A percentile compares a stretch with the other conserved stretches of the same genome.
phyloP scores from a whole-genome alignment of 2,888 invertebrate genomes.

The Masnerella sp. region DNA sequence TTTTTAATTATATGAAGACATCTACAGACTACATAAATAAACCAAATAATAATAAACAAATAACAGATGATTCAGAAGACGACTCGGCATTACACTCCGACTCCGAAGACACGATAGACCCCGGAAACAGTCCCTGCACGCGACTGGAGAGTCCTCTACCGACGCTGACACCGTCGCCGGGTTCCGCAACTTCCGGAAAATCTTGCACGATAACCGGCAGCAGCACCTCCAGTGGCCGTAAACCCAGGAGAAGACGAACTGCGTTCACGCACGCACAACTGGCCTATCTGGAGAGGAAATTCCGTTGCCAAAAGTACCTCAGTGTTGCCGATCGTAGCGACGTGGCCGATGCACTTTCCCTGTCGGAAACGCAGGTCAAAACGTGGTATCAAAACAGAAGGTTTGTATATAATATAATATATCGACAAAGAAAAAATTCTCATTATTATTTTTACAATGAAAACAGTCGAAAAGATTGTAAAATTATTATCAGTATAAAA shows the following conservation, averaged over 20 bases:
- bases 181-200: constrained; percentile 64
- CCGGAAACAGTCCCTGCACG: constrained; percentile 75
- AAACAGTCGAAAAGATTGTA: neutral
- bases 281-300: constrained; percentile 93
- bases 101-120: constrained; percentile 76
- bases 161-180: constrained; percentile 71
- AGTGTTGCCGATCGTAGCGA: constrained; percentile 96
- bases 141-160: constrained; percentile 71
- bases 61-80: constrained; percentile 75
- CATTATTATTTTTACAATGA: neutral
- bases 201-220: constrained; percentile 68
- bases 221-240: constrained; percentile 81
- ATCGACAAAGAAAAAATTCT: neutral
- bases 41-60: too few relatives aligned
- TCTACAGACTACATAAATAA: too few relatives aligned
- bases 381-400: constrained; percentile 87
- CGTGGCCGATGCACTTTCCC: constrained; percentile 92
- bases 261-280: constrained; percentile 97
- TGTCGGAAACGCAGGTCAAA: constrained; percentile 96
- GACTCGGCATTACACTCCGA: constrained; percentile 75
- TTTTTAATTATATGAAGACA: too few relatives aligned
- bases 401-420: constrained; percentile 78
- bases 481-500: too few relatives aligned
- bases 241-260: constrained; percentile 90
- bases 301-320: constrained; percentile 95